Percentiles rank a stretch among this genome's conserved stretches.
These are phyloP conservation scores for Cheilosia urbana DNA, from an alignment of 2,888 invertebrate species.

Conservation along the genomic window DNA sequence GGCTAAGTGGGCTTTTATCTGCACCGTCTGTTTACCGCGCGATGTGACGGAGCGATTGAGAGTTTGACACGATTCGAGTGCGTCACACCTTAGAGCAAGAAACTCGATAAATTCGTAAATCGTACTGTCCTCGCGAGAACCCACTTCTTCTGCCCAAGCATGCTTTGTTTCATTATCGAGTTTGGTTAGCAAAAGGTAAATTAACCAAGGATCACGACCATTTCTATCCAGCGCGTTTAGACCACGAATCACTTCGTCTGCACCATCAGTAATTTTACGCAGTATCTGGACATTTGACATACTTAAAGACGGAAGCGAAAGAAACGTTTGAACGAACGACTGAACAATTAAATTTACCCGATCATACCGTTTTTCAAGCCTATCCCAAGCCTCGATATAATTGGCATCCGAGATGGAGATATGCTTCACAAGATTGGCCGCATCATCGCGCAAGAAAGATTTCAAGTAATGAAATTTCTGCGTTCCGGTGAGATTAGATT, in stretches of 20 bases:
- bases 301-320: constrained; percentile 4
- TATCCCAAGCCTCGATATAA: constrained; percentile 49
- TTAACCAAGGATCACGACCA: constrained; percentile 20
- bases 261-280: constrained; percentile 13
- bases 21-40: background rate
- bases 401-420: constrained; percentile 60
- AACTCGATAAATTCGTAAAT: background rate
- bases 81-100: background rate
- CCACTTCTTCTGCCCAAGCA: background rate
- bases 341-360: constrained; percentile 17
- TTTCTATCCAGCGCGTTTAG: constrained; percentile 17
- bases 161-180: constrained; percentile 12
- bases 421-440: constrained; percentile 62
- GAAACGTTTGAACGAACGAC: constrained; percentile 17
- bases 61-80: constrained; percentile 3
- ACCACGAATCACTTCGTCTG: constrained; percentile 22
- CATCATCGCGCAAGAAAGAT: constrained; percentile 56
- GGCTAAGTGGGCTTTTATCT: constrained; percentile 16
- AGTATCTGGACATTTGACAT: background rate
- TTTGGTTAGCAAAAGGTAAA: constrained; percentile 9
- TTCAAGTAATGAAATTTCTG: constrained; percentile 72
- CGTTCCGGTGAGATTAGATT: constrained; percentile 35
- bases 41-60: background rate
- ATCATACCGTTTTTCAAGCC: constrained; percentile 10
- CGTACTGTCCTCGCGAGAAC: background rate